phyloP scores from a whole-genome alignment of 2,113 vertebrate species.

The Marmota flaviventris region DNA sequence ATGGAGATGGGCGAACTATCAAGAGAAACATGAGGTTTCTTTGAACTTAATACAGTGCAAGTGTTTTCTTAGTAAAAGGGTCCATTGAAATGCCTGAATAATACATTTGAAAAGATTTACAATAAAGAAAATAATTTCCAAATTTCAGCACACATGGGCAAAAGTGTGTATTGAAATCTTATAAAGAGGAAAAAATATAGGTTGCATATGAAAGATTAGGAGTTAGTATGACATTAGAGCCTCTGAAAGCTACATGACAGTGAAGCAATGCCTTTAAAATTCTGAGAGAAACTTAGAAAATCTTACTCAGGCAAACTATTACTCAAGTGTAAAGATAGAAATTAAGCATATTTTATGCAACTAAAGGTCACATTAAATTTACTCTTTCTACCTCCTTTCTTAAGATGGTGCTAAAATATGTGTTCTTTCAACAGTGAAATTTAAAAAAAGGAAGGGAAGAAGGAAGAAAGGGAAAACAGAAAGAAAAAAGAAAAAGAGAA shows the following conservation, averaged over 20 bases:
- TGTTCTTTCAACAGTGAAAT: background rate
- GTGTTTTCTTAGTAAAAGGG: background rate
- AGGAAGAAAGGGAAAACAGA: background rate
- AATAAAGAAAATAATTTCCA: background rate
- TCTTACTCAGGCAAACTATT: background rate
- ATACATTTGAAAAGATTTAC: background rate
- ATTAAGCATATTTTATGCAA: background rate
- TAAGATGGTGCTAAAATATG: background rate
- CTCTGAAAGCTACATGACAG: background rate
- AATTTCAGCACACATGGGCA: background rate
- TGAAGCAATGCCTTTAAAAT: background rate
- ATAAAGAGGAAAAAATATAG: background rate
- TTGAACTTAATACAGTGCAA: background rate
- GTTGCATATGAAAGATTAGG: background rate
- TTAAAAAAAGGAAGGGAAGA: background rate
- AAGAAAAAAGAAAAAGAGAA: too few species aligned
- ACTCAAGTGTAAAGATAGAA: background rate
- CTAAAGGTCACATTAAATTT: slow-evolving; percentile 16
- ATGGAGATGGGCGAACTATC: background rate
- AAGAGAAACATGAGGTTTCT: background rate
- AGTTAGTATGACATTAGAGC: background rate
- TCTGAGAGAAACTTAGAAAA: background rate
- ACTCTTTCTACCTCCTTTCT: background rate
- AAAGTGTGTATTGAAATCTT: background rate
- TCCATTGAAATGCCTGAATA: background rate